A percentile compares a stretch with the other conserved stretches of the same genome.
Evolutionary conservation across 2,113 vertebrate genomes (phyloP).

Genomic region (Origma solitaria): DNA sequence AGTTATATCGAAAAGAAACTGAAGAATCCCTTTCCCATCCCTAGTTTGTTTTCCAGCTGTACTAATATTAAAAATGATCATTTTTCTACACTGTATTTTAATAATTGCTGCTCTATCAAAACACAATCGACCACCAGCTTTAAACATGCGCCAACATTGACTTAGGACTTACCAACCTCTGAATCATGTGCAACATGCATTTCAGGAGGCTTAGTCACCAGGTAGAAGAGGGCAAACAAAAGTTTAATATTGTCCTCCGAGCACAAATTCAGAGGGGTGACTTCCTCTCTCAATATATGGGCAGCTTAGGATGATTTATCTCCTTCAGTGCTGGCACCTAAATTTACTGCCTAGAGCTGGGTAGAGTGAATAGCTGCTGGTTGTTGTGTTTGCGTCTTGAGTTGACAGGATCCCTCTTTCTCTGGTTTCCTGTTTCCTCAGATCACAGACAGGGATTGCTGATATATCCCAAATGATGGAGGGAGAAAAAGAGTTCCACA

Average conservation of each 20-base stretch:
- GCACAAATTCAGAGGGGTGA: neutral
- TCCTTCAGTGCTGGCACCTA: neutral
- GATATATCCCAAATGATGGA: neutral
- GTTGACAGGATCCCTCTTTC: neutral
- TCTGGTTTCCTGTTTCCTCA: neutral
- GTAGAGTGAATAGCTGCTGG: neutral
- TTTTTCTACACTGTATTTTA: neutral
- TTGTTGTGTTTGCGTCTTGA: neutral
- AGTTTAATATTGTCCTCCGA: neutral
- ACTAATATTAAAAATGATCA: neutral
- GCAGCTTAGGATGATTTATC: neutral
- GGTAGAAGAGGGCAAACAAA: neutral
- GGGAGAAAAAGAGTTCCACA: neutral
- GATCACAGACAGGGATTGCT: neutral
- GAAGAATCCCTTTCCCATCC: slow-evolving; percentile 3
- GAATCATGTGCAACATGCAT: neutral
- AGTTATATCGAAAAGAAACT: neutral
- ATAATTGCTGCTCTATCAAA: neutral
- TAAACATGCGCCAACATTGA: neutral
- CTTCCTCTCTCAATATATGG: neutral
- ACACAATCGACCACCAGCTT: neutral
- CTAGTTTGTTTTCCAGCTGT: neutral
- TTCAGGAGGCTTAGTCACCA: neutral
- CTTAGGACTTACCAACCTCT: neutral
- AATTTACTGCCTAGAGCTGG: neutral